These are phyloP conservation scores for Climacteris rufus DNA, from an alignment of 2,113 vertebrate species.

Conservation along the genomic window DNA sequence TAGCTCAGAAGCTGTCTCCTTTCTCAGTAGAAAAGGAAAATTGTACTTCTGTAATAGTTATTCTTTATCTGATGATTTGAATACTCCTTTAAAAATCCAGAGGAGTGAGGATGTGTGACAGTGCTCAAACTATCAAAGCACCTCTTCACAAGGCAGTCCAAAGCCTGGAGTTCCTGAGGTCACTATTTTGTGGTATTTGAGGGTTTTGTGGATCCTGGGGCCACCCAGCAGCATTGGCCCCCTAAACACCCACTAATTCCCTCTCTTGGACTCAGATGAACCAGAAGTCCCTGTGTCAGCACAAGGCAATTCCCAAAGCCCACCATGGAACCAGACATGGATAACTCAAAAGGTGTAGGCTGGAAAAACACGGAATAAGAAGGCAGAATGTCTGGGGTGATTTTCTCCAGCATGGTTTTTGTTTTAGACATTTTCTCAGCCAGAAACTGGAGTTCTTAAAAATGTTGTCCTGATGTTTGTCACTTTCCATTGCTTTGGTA, in stretches of 20 bases:
- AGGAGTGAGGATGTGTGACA: background rate
- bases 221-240: background rate
- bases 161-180: background rate
- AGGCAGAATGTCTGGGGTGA: background rate
- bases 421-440: background rate
- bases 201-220: background rate
- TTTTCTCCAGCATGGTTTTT: background rate
- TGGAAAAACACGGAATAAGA: background rate
- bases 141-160: background rate
- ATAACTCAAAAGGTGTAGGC: background rate
- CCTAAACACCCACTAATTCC: background rate
- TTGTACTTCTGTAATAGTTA: background rate
- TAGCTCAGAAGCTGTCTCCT: background rate
- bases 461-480: background rate
- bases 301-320: background rate
- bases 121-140: background rate
- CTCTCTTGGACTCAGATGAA: background rate
- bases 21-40: background rate
- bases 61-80: background rate
- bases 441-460: background rate
- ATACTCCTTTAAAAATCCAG: background rate
- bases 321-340: background rate
- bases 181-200: accelerated
- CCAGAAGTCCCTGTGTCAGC: background rate
- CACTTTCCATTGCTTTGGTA: background rate